Evolutionary conservation across 2,797 vertebrate species (phyloP), one percentile per base, ranked within the genome.

Genomic region (Oophaga sylvatica): DNA sequence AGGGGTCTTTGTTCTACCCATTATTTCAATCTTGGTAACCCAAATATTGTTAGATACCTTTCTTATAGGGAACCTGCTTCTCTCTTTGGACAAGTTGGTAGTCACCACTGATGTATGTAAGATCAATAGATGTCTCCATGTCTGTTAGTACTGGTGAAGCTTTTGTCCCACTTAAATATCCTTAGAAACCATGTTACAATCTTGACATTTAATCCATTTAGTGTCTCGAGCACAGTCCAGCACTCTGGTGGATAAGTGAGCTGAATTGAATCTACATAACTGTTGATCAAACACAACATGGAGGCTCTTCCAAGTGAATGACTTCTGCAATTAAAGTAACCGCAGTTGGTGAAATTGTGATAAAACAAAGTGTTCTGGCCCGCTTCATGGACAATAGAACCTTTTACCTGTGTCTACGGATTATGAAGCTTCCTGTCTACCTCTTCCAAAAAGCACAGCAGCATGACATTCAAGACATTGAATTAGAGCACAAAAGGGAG

Each of bases 401-500:
- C n/a, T 84, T 73, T 16, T 48, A 8, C 70, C n/a, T 88, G 59
- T 75, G 67, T 80, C 71, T 81, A 41, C 19, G 78, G 83, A 75
- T 88, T 81, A 75, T 1, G 12, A 17, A 29, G 45, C 87, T 85
- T 88, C 83, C 83, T 85, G 83, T 85, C 59, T 89, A 26, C 62
- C 71, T 59, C 81, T 78, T 86, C 73, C 87, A 77, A 77, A 76
- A 78, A 26, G 60, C 63, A 78, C 31, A 65, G 79, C 84, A 70
- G 78, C 31, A 53, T 89, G 83, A 86, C 87, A 89, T 88, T 88
- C 60, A 78, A 81, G 83, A 59, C 87, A 81, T 48, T 80, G 67
- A 80, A 89, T 60, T 85, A 53, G 70, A 89, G 59, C 87, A 82
- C 84, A 86, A 62, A 81, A 89, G 80, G 87, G 87, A 82, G 84